These are phyloP conservation scores for Microcaecilia unicolor DNA, from an alignment of 2,797 vertebrate genomes.

Conservation along the genomic window DNA sequence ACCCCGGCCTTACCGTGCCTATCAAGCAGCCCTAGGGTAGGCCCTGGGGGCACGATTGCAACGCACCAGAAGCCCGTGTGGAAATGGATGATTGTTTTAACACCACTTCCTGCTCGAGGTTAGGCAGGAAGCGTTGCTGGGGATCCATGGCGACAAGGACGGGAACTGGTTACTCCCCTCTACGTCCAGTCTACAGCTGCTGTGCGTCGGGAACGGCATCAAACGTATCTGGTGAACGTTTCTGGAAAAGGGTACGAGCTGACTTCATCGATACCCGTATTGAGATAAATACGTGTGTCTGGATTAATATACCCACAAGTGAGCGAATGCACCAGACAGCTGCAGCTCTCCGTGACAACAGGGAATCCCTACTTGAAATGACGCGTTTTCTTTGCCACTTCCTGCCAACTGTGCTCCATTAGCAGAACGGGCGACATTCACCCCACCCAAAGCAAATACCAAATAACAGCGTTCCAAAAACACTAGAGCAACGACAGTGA, in stretches of 20 bases:
- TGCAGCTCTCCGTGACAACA: not conserved
- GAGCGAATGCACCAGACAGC: not conserved
- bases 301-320: not conserved
- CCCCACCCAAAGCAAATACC: no score
- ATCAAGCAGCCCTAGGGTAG: constrained; percentile 33
- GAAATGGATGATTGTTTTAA: no score
- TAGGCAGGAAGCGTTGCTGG: no score
- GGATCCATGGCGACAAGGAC: not conserved
- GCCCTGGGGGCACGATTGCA: no score
- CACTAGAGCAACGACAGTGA: no score
- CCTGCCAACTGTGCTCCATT: not conserved
- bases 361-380: not conserved
- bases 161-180: constrained; percentile 13
- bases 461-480: no score
- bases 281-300: no score
- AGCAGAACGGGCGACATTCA: not conserved
- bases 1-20: constrained; percentile 25
- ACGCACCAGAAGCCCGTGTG: no score
- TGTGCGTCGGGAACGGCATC: constrained; percentile 22
- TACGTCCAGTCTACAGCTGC: constrained; percentile 1
- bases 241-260: constrained; percentile 46
- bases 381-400: not conserved
- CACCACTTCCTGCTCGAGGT: no score
- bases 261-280: constrained; percentile 43
- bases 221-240: constrained; percentile 37